A percentile compares a stretch with the other conserved stretches of the same genome.
These are phyloP conservation scores for Trichacis sp. DNA, from an alignment of 2,888 invertebrate species.

Conservation along the genomic window DNA sequence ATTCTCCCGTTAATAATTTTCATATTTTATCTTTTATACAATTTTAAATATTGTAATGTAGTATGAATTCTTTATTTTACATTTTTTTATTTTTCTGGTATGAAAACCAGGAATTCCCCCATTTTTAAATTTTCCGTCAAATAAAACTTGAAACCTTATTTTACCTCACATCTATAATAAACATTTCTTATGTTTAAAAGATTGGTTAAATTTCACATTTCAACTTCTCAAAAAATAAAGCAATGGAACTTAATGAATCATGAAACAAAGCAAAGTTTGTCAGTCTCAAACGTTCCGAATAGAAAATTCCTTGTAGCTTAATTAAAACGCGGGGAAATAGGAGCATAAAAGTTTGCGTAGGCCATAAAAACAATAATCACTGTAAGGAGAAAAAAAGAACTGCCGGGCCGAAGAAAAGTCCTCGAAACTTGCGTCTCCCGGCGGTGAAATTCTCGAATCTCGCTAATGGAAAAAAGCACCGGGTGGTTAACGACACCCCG, in stretches of 20 bases:
- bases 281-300: not conserved
- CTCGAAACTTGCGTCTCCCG: conserved; percentile 38
- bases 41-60: too few species aligned
- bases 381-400: not conserved
- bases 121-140: too few species aligned
- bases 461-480: conserved; percentile 40
- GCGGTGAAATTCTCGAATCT: conserved; percentile 40
- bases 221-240: too few species aligned
- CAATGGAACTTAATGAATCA: not conserved
- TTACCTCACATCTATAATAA: too few species aligned
- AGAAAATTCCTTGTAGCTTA: not conserved
- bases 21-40: too few species aligned
- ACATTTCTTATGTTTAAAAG: too few species aligned
- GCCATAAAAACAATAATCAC: conserved; percentile 9
- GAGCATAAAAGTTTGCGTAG: not conserved
- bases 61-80: too few species aligned
- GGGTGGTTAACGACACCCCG: conserved; percentile 44
- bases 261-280: not conserved
- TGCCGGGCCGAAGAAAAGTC: conserved; percentile 19
- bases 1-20: too few species aligned
- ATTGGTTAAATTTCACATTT: too few species aligned
- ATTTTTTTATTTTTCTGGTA: too few species aligned
- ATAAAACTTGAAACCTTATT: too few species aligned
- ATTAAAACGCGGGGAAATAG: not conserved
- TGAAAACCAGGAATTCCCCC: too few species aligned